Conservation (phyloP, 2,113 vertebrate species). For the Nesoenas mayeri region DNA sequence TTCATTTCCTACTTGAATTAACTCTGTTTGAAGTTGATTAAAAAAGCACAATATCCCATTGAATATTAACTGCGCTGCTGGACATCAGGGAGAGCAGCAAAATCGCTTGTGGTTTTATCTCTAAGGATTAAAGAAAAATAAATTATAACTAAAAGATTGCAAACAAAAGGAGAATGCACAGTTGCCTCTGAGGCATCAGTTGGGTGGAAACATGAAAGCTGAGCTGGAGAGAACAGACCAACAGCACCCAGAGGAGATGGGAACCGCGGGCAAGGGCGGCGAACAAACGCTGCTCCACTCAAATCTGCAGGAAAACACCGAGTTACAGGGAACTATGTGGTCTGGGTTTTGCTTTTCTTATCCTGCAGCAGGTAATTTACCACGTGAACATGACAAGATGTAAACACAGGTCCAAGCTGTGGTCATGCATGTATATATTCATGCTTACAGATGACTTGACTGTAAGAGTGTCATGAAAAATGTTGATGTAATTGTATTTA, state of each 20-base stretch:
- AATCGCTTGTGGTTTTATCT: neutral
- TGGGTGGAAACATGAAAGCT: neutral
- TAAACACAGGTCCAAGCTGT: neutral
- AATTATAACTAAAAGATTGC: neutral
- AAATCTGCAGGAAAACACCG: neutral
- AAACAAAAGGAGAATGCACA: neutral
- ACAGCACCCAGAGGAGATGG: neutral
- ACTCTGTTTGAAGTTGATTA: neutral
- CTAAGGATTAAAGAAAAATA: neutral
- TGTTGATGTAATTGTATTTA: neutral
- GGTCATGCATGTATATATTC: neutral
- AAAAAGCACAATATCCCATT: neutral
- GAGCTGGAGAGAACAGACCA: too few species aligned
- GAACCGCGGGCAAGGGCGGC: neutral
- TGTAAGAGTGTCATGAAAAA: fast-evolving
- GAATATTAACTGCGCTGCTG: fast-evolving
- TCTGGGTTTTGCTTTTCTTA: neutral
- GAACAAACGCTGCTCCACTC: fast-evolving
- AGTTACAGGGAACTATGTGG: fast-evolving
- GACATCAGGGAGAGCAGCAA: neutral
- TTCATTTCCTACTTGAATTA: neutral
- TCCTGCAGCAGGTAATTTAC: neutral
- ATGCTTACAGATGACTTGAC: neutral
- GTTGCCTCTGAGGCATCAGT: neutral
- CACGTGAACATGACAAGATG: neutral